phyloP scores from a whole-genome alignment of 1,140 invertebrate genomes.

The Polypedilum vanderplanki region DNA sequence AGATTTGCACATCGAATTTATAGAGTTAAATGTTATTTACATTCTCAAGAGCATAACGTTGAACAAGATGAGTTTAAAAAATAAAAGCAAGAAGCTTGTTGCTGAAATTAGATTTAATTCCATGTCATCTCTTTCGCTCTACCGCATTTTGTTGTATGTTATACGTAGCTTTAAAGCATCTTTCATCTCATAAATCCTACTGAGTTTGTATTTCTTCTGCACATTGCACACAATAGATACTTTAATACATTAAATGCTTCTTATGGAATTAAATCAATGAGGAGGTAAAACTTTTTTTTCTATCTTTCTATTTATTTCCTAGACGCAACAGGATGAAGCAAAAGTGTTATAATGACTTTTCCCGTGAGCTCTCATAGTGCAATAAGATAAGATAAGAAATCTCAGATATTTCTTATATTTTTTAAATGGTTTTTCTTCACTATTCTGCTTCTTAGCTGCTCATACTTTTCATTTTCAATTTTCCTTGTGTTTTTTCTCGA shows the following conservation, averaged over 20 bases:
- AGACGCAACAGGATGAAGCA: background rate
- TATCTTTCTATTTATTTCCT: background rate
- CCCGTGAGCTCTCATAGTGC: background rate
- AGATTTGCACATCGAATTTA: no score
- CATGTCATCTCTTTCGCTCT: background rate
- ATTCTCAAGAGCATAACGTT: no score
- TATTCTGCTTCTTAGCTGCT: background rate
- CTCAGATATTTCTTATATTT: no score
- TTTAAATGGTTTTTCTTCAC: background rate
- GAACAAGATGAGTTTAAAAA: background rate
- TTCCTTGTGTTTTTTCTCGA: background rate
- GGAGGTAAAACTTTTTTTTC: background rate
- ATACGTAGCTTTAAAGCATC: no score
- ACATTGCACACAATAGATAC: no score
- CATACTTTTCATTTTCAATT: conserved; percentile 22
- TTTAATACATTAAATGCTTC: background rate
- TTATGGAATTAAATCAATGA: background rate
- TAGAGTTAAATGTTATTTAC: no score
- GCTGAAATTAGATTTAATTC: conserved; percentile 13
- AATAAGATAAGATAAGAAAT: background rate
- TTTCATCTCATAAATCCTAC: no score
- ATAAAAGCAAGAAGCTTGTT: background rate
- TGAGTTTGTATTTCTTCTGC: no score
- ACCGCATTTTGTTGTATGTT: no score
- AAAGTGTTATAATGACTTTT: conserved; percentile 19